Base-by-base conservation (phyloP, 2,888 invertebrate species). In the Drosophila maculinotata region DNA sequence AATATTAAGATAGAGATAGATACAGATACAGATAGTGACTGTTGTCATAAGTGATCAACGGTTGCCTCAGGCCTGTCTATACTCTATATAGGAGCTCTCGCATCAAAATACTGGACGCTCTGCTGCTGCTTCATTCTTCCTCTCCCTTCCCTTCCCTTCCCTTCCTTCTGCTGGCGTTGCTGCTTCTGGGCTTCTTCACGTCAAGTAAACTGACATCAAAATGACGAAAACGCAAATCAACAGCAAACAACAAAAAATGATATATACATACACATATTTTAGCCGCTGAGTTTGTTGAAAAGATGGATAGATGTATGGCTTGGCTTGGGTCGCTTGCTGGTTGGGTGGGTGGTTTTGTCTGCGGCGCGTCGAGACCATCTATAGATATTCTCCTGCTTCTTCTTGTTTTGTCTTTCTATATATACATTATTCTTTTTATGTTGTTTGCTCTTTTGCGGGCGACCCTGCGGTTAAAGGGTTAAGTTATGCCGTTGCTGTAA, bases 141-240 rank as follows among this genome's bases (percentile, higher is more conserved):
- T 57, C 9, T 36, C 8, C 14, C n/a, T n/a, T n/a, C n/a, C n/a
- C n/a, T n/a, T n/a, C n/a, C n/a, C n/a, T n/a, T n/a, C n/a, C n/a
- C n/a, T n/a, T n/a, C n/a, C n/a, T n/a, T n/a, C n/a, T n/a, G n/a
- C n/a, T n/a, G 15, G 9, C 28, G 38, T 33, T 53, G 25, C 23
- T 39, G 52, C 44, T 36, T 49, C 45, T 72, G 47, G 69, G 45
- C 82, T 15, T 28, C 10, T 4, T 44, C 15, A 76, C 79, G 87
- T 83, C 83, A 83, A 83, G 70, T 76, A 72, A 76, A 75, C 86
- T 82, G 86, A 85, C 87, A 85, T 83, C 71, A 82, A 85, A 87
- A 83, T 83, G 83, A 83, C 83, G 83, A 83, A 87, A 87, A 83
- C 87, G 79, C 83, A 83, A 83, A 83, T 87, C 83, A 83, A 85